phyloP scores from a whole-genome alignment of 2,888 invertebrate genomes.

The Scotopteryx bipunctaria region DNA sequence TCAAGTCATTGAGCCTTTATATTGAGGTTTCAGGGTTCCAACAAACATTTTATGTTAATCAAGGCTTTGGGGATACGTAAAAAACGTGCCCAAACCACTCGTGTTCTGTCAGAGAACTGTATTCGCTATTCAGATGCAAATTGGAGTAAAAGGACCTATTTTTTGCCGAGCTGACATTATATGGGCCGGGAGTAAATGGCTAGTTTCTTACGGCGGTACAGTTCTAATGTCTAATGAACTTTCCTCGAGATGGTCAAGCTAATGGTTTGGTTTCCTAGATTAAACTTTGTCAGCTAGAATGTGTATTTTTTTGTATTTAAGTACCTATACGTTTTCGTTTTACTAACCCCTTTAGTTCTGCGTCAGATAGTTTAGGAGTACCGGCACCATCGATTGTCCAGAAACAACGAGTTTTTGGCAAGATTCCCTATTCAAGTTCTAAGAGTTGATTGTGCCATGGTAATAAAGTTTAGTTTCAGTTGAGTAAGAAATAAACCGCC shows the following conservation, averaged over 20 bases:
- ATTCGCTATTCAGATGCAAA: slow-evolving; percentile 65
- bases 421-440: no score
- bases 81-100: slow-evolving; percentile 56
- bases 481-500: slow-evolving; percentile 11
- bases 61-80: slow-evolving; percentile 51
- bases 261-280: no score
- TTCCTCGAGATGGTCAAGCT: no score
- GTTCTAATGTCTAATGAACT: no score
- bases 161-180: slow-evolving; percentile 62
- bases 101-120: slow-evolving; percentile 49
- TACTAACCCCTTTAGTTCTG: no score
- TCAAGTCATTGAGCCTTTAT: slow-evolving; percentile 51
- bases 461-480: no score
- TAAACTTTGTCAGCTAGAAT: background rate
- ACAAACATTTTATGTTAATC: slow-evolving; percentile 70
- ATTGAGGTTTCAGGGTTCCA: slow-evolving; percentile 53
- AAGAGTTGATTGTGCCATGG: background rate
- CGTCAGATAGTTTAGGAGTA: no score
- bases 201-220: slow-evolving; percentile 1
- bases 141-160: slow-evolving; percentile 59
- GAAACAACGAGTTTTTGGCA: no score
- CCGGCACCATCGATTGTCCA: no score
- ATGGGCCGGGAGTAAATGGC: slow-evolving; percentile 4
- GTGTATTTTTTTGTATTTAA: no score
- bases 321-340: no score